Base-by-base conservation (phyloP, 2,113 vertebrate species). In the Eudorcas thomsonii region DNA sequence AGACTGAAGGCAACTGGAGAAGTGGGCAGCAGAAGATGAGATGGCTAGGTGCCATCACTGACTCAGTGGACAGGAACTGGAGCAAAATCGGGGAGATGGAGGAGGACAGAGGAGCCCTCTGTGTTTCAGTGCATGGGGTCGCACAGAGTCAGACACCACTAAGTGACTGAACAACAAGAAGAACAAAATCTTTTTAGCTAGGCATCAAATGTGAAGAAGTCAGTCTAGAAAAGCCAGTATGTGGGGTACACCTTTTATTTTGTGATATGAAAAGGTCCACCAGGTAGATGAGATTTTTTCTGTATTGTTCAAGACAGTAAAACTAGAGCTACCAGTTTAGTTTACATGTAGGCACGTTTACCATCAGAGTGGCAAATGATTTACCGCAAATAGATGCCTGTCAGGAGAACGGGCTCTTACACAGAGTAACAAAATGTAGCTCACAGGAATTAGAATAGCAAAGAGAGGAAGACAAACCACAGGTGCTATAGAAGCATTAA, bases 61-160 rank as follows among this genome's bases (percentile, higher is more conserved):
- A 26, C 71, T 77, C 71, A 14, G 0, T 26, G 36, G 71, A 43
- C 39, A 39, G 36, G 71, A 43, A 77, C 0, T 26, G 12, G 36
- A 43, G 36, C 3, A 0, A 43, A 43, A 13, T 43, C 1, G 0
- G 39, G 39, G 71, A 77, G 71, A 77, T 4, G 23, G 23, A 43
- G 71, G 36, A 74, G 36, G 23, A 43, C 6, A 26, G 36, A 7
- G 36, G 36, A 77, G 36, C 23, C 71, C 36, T 25, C 23, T 26
- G 23, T 77, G 6, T 43, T 77, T 43, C 36, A 77, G 71, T 14
- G 23, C 12, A 7, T 14, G 71, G 23, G 6, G 36, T 74, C 23
- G 0, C 71, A 74, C 36, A 43, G 71, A 43, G 36, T 14, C 71
- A 77, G 71, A 43, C 21, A 26, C 0, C 12, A 77, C 23, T 26